Evolutionary conservation across 2,797 vertebrate genomes (phyloP).

Genomic region (Chaunax sp.): DNA sequence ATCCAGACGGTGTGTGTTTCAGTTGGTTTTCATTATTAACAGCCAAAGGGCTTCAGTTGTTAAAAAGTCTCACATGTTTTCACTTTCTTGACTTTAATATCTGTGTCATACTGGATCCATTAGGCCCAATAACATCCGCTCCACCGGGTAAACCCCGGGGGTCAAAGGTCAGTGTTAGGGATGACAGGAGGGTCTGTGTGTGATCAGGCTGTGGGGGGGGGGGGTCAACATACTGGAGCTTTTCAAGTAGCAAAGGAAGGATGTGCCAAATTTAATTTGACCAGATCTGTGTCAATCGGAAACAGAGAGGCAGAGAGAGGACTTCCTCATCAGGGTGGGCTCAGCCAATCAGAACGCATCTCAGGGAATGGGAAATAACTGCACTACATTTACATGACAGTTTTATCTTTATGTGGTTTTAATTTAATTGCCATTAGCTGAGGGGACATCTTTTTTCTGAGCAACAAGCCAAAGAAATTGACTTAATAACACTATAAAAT

Average conservation of each 20-base stretch:
- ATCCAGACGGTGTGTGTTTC: conserved; percentile 20
- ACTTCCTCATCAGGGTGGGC: conserved; percentile 4
- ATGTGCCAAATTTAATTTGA: conserved; percentile 45
- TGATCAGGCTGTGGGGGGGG: conserved; percentile 6
- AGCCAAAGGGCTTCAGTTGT: conserved; percentile 26
- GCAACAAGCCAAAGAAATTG: no score
- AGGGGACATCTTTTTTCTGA: no score
- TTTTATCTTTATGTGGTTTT: no score
- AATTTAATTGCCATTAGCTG: no score
- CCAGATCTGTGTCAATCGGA: conserved; percentile 29
- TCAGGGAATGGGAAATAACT: no score
- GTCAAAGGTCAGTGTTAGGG: conserved; percentile 59
- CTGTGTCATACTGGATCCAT: conserved; percentile 65
- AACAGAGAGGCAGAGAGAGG: background rate
- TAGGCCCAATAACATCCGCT: conserved; percentile 76
- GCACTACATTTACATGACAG: no score
- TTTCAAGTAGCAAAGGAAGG: conserved; percentile 40
- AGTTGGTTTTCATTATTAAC: conserved; percentile 34
- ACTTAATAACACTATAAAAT: no score
- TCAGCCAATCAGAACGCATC: no score
- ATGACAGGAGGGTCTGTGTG: conserved; percentile 46
- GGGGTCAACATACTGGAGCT: conserved; percentile 34
- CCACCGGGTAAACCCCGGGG: conserved; percentile 31
- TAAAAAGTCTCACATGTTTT: conserved; percentile 3
- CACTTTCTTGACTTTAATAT: conserved; percentile 30